Base-by-base conservation (phyloP, 2,797 vertebrate genomes). In the Loriculus beryllinus region DNA sequence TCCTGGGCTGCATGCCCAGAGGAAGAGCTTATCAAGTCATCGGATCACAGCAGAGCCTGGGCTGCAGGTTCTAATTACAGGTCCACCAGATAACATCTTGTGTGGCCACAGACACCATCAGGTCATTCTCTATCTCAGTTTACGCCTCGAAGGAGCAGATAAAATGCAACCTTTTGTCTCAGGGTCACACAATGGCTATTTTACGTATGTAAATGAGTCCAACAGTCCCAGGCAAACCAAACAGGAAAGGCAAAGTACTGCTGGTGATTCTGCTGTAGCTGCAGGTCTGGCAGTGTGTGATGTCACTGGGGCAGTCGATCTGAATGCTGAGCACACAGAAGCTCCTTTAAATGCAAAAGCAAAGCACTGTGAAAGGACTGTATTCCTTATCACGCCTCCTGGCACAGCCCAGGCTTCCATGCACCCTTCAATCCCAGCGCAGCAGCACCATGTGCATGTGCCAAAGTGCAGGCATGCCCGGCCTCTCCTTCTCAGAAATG, bases 131-230 rank as follows among this genome's bases (percentile, higher is more conserved):
- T 81, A 62, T 81, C 86, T 94, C 88, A 23, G 70, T 33, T 88
- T 57, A 72, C 74, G 82, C 75, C 79, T 83, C 1, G 3, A 63
- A 65, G 77, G 85, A 69, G 69, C 14, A 54, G 74, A 81, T 86
- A 82, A 87, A 95, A 93, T 67, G 76, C 85, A 93, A 72, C 87
- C 75, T 86, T 90, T 85, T 93, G 85, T 91, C 91, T 10, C 4
- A 14, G 78, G 70, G 76, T 63, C 82, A 75, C 82, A 94, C 93
- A 95, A 89, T 82, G 84, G 79, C 76, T 89, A 69, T 88, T 92
- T 88, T 96, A 93, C 70, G 31, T 83, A 83, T 57, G 94, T 56
- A 91, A 94, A 93, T 91, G 63, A 81, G 52, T 83, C 92, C n/a
- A 70, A 22, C 6, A 52, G 87, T 83, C 76, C 76, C 69, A 8